Conservation (phyloP, 2,888 invertebrate species). For the Adineta ricciae region DNA sequence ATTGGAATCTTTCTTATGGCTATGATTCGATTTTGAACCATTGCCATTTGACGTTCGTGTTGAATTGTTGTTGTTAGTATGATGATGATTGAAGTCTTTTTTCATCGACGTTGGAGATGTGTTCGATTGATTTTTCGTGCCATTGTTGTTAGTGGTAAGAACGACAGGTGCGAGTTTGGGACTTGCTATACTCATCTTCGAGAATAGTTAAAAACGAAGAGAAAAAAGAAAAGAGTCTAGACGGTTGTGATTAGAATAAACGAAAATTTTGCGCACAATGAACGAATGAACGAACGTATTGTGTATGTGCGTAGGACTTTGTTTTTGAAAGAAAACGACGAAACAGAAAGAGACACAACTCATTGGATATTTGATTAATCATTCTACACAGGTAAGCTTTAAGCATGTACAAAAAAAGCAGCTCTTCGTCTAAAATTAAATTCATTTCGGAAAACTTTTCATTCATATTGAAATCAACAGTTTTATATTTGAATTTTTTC, state of each 20-base stretch:
- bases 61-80: neutral
- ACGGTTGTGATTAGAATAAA: neutral
- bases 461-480: too few species aligned
- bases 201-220: neutral
- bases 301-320: neutral
- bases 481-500: too few species aligned
- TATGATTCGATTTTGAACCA: neutral
- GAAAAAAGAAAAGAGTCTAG: neutral
- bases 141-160: neutral
- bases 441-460: too few species aligned
- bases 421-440: too few species aligned
- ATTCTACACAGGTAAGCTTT: neutral
- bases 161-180: neutral
- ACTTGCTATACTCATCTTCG: neutral
- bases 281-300: neutral
- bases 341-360: neutral
- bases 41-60: neutral
- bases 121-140: neutral
- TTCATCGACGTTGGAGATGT: neutral
- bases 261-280: neutral
- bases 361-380: neutral
- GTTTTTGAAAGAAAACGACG: neutral
- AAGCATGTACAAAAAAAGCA: neutral
- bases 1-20: neutral
- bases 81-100: neutral